phyloP scores from a whole-genome alignment of 2,797 vertebrate genomes.

The Sternotherus odoratus region DNA sequence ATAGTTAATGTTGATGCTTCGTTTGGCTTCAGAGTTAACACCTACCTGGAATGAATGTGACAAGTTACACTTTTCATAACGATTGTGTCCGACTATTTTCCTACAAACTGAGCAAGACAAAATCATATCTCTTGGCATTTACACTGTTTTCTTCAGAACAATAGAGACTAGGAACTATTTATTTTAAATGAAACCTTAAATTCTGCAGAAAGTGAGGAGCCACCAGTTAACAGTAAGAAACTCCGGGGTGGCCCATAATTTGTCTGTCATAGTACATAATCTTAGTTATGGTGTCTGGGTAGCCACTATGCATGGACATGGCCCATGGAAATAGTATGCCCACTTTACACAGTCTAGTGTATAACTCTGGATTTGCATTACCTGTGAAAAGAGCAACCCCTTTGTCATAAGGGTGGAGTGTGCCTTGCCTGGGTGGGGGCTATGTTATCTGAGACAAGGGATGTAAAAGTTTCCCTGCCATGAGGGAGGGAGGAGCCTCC shows the following conservation, averaged over 20 bases:
- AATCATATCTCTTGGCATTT: background rate
- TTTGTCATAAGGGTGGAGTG: too few species aligned
- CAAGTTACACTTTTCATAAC: background rate
- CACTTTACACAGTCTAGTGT: too few species aligned
- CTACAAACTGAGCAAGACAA: background rate
- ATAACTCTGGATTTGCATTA: background rate
- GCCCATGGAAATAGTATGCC: background rate
- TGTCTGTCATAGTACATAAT: background rate
- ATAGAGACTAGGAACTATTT: background rate
- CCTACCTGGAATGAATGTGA: background rate
- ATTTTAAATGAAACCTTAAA: background rate
- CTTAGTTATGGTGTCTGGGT: background rate
- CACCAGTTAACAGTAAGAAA: background rate
- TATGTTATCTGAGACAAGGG: too few species aligned
- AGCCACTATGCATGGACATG: background rate
- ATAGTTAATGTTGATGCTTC: background rate
- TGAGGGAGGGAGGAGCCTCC: too few species aligned
- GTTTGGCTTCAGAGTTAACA: background rate
- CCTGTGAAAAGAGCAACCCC: background rate
- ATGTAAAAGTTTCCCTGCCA: too few species aligned
- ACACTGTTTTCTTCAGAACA: background rate
- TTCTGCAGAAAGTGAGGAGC: background rate
- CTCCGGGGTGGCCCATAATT: background rate
- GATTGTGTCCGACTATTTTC: background rate
- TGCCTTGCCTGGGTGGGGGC: too few species aligned